Conservation (phyloP, 2,797 vertebrate genomes). For the Trachurus trachurus region DNA sequence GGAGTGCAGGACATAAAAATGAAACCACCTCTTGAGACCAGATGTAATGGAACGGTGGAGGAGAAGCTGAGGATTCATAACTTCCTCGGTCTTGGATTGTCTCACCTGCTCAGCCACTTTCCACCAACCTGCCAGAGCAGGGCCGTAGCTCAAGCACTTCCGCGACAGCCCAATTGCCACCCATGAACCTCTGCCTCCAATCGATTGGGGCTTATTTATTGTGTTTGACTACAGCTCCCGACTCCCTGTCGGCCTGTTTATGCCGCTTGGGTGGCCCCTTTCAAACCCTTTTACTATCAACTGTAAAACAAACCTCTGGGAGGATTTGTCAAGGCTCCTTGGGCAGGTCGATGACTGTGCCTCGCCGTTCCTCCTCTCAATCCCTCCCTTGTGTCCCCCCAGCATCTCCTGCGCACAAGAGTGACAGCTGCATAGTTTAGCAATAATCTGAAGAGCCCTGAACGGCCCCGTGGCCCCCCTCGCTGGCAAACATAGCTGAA, state of each 20-base stretch:
- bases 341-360: conserved; percentile 32
- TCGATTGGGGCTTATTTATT: conserved; percentile 65
- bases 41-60: too few species aligned
- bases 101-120: conserved; percentile 21
- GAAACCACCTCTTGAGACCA: too few species aligned
- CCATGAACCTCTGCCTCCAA: conserved; percentile 34
- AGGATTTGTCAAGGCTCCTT: conserved; percentile 47
- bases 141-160: conserved; percentile 46
- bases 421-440: conserved; percentile 61
- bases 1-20: not conserved
- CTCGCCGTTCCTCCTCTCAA: conserved; percentile 11
- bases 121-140: not conserved
- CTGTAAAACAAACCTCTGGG: conserved; percentile 55
- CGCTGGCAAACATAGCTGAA: conserved; percentile 49
- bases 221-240: conserved; percentile 42
- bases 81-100: conserved; percentile 16
- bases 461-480: conserved; percentile 30
- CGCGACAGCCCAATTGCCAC: conserved; percentile 47
- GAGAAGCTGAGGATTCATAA: not conserved
- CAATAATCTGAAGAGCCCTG: conserved; percentile 55
- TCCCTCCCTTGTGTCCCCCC: conserved; percentile 1
- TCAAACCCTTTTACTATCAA: conserved; percentile 42
- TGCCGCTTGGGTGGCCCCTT: conserved; percentile 33
- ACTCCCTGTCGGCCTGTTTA: conserved; percentile 27
- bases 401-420: conserved; percentile 32